Conservation (phyloP, 2,797 vertebrate species). For the Halcyon smyrnensis region DNA sequence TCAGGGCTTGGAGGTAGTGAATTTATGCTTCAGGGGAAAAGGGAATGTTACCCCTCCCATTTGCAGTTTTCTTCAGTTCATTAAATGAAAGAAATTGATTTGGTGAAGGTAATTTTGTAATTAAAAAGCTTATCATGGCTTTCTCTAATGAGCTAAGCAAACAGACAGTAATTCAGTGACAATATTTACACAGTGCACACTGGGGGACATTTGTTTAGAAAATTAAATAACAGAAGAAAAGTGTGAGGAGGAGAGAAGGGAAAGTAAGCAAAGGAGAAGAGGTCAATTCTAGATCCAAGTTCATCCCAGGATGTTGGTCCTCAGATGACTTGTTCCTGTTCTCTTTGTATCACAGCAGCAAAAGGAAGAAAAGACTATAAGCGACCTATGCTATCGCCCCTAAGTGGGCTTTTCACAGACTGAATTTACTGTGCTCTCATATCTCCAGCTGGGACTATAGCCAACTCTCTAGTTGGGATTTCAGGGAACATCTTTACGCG, state of each 20-base stretch:
- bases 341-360: background rate
- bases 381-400: background rate
- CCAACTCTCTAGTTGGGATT: background rate
- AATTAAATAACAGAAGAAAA: slow-evolving; percentile 75
- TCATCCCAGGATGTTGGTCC: background rate
- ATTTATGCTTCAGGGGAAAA: slow-evolving; percentile 49
- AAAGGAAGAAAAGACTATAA: background rate
- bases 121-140: slow-evolving; percentile 86
- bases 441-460: slow-evolving; percentile 22
- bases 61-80: slow-evolving; percentile 77
- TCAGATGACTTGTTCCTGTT: background rate
- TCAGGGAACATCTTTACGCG: background rate
- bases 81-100: slow-evolving; percentile 84
- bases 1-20: background rate
- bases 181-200: slow-evolving; percentile 79
- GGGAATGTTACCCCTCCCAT: slow-evolving; percentile 56
- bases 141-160: slow-evolving; percentile 83
- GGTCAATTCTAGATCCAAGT: slow-evolving; percentile 38
- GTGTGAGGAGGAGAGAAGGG: slow-evolving; percentile 9
- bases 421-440: slow-evolving; percentile 22
- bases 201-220: slow-evolving; percentile 71
- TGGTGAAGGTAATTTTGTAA: slow-evolving; percentile 83
- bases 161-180: slow-evolving; percentile 82
- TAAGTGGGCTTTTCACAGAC: background rate
- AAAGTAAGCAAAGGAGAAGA: slow-evolving; percentile 37